These are phyloP conservation scores for Polyergus mexicanus DNA, from an alignment of 1,140 invertebrate species.

Conservation along the genomic window DNA sequence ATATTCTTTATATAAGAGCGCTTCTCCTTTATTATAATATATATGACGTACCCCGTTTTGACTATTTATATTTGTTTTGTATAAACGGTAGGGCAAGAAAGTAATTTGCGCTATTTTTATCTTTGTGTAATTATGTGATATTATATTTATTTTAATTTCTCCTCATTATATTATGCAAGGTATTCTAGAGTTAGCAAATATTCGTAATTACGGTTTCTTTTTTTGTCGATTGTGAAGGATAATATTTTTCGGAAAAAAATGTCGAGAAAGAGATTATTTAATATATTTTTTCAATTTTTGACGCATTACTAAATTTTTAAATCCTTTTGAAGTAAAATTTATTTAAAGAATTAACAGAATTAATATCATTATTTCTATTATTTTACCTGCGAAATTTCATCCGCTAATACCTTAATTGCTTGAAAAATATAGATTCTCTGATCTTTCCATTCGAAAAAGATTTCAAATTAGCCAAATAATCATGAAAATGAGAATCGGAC, in stretches of 20 bases:
- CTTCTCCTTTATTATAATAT: constrained; percentile 4
- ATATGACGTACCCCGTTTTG: neutral
- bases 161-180: neutral
- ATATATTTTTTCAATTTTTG: too few species aligned
- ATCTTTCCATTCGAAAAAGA: neutral
- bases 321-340: neutral
- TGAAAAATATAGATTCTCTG: neutral
- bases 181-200: neutral
- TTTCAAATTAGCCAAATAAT: neutral
- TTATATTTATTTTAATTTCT: neutral
- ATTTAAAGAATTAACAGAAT: neutral
- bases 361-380: neutral
- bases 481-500: too few species aligned
- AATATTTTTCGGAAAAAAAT: too few species aligned
- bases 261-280: too few species aligned
- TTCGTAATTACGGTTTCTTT: neutral
- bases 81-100: neutral
- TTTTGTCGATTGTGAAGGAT: neutral
- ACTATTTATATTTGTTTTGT: constrained; percentile 6
- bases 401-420: neutral
- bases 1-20: constrained; percentile 1
- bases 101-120: neutral
- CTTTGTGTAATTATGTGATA: neutral
- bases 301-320: too few species aligned
- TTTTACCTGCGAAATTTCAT: neutral